Evolutionary conservation across 2,888 invertebrate species (phyloP), one percentile per base, ranked within the genome.

Genomic region (Gymnoscelis rufifasciata): DNA sequence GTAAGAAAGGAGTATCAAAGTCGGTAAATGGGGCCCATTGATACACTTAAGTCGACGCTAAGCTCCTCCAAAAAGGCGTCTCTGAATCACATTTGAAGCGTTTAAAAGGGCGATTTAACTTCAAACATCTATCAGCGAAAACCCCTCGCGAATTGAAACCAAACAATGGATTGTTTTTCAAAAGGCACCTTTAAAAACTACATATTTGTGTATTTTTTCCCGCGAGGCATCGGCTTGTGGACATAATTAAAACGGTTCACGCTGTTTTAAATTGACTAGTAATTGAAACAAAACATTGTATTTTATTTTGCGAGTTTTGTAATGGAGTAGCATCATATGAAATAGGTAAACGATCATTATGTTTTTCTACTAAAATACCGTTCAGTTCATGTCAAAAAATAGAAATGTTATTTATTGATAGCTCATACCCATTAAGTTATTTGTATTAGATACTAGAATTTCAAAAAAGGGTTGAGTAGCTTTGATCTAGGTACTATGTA

Each of bases 21-120:
- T 50, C 43, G 43, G 37, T 33, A 40, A 56, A 58, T 57, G 49
- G 41, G 57, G 60, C 52, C 57, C 60, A 55, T 62, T 62, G 60
- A 61, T 60, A 65, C 64, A 64, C 64, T 68, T 66, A 67, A 70
- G 68, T 66, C 62, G 51, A 55, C 60, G 61, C 56, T 74, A 75
- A 78, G 74, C 76, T 69, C 63, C 61, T 72, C 67, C 67, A 67
- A 78, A 81, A 81, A 76, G 78, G 75, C 74, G 69, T 66, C 72
- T 68, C 61, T 68, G 83, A 84, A 83, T 84, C 83, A 83, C 81
- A 78, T 78, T 81, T 75, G 67, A 67, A 76, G 64, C 78, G 68
- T 83, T 81, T 78, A 78, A 79, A 76, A 82, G 83, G 83, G 83
- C 83, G 83, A 83, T 82, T 84, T 84, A 81, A 78, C 83, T 83